Percentiles rank a stretch among this genome's conserved stretches.
These are phyloP conservation scores for Aurelia sp. DNA, from an alignment of 30 jellyfish, hydroid and myxozoan species.

Conservation along the genomic window DNA sequence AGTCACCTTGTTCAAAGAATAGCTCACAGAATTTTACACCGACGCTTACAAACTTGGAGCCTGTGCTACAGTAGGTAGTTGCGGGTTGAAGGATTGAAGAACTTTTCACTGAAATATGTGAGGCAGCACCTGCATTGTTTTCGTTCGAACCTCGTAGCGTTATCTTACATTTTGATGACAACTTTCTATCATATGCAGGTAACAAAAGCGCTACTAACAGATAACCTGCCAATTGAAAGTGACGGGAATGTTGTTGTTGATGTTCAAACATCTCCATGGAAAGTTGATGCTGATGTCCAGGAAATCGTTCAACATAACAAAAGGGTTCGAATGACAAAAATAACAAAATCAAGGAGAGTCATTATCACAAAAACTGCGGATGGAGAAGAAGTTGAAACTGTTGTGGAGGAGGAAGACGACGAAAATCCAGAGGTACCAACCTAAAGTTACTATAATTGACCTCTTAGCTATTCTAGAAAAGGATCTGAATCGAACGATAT, in stretches of 20 bases:
- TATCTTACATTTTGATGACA: no score
- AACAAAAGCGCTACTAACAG: not conserved
- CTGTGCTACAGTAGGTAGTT: no score
- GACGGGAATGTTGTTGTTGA: slow-evolving; percentile 34
- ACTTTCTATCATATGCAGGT: no score
- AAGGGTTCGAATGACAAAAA: slow-evolving; percentile 58
- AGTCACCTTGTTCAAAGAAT: no score
- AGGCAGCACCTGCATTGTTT: no score
- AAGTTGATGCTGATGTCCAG: slow-evolving; percentile 40
- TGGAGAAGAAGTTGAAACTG: slow-evolving; percentile 74
- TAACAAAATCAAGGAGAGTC: slow-evolving; percentile 47
- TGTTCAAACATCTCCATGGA: slow-evolving; percentile 69
- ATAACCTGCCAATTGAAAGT: slow-evolving; percentile 1
- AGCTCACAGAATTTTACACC: no score
- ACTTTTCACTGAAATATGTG: no score
- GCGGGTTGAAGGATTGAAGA: no score
- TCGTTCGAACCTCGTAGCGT: no score
- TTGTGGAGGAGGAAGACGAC: slow-evolving; percentile 66
- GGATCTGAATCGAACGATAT: no score
- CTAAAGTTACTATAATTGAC: not conserved
- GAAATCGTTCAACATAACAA: slow-evolving; percentile 59
- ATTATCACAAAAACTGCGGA: slow-evolving; percentile 61
- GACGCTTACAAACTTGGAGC: no score
- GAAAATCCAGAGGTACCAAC: slow-evolving; percentile 48
- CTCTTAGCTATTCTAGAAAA: not conserved